Evolutionary conservation across 1,140 invertebrate species (phyloP).

Genomic region (Magallana ariakensis): DNA sequence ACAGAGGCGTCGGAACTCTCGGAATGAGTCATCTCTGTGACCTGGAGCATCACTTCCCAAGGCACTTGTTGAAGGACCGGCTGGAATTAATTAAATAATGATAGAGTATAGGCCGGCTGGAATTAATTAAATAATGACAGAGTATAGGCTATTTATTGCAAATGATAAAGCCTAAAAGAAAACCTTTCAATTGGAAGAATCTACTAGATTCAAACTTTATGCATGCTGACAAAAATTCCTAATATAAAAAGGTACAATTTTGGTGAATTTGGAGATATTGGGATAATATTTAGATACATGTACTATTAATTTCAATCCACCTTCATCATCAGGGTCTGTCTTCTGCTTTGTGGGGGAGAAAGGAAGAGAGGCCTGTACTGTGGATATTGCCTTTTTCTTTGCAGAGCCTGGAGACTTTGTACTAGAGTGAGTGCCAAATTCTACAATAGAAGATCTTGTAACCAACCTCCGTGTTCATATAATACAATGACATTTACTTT

Average conservation of each 20-base stretch:
- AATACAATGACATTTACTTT: too few species aligned
- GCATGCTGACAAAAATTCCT: too few species aligned
- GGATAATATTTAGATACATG: too few species aligned
- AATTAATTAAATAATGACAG: background rate
- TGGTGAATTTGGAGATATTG: too few species aligned
- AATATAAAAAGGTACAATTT: too few species aligned
- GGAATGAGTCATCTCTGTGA: slow-evolving; percentile 82
- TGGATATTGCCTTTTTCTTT: slow-evolving; percentile 14
- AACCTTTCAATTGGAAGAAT: too few species aligned
- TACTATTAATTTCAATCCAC: background rate
- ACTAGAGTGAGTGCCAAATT: slow-evolving; percentile 13
- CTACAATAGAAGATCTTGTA: slow-evolving; percentile 8
- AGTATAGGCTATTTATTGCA: too few species aligned
- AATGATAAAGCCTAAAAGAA: too few species aligned
- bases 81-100: slow-evolving; percentile 1
- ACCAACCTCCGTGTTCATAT: too few species aligned
- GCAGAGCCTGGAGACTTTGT: slow-evolving; percentile 46
- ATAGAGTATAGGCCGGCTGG: background rate
- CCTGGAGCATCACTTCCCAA: background rate
- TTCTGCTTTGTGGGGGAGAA: slow-evolving; percentile 46
- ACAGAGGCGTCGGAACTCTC: slow-evolving; percentile 89
- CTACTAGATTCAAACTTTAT: too few species aligned
- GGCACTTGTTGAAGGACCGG: slow-evolving; percentile 38
- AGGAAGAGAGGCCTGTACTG: slow-evolving; percentile 36
- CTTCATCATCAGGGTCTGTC: slow-evolving; percentile 16